Percentiles rank a stretch among this genome's conserved stretches.
Conservation (phyloP, 2,888 invertebrate genomes). For the Pharmacophagus antenor region DNA sequence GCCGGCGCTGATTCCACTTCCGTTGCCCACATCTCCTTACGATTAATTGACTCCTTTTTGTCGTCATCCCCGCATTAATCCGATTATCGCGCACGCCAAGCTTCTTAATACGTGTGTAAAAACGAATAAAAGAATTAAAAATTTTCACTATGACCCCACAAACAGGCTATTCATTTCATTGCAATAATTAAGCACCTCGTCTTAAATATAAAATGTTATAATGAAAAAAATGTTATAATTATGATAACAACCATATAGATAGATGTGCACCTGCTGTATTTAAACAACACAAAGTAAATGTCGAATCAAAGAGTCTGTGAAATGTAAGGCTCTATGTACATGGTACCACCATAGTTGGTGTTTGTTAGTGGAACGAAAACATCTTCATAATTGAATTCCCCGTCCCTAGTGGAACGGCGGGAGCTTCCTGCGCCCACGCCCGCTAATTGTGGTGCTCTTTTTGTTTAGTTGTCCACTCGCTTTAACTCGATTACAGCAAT, state of each 20-base stretch:
- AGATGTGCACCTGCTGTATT: background rate
- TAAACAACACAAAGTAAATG: slow-evolving; percentile 1
- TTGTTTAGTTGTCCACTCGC: slow-evolving; percentile 67
- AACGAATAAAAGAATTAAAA: background rate
- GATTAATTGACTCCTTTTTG: slow-evolving; percentile 45
- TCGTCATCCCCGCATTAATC: slow-evolving; percentile 48
- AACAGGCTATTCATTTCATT: too few species aligned
- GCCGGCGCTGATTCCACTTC: slow-evolving; percentile 38
- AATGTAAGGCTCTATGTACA: slow-evolving; percentile 26
- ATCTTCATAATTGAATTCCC: slow-evolving; percentile 49
- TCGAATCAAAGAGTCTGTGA: slow-evolving; percentile 3
- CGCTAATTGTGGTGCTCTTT: slow-evolving; percentile 72
- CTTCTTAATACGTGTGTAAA: background rate
- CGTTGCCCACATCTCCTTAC: slow-evolving; percentile 45
- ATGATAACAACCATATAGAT: too few species aligned
- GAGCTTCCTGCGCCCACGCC: slow-evolving; percentile 70
- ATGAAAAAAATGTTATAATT: too few species aligned
- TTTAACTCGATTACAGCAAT: slow-evolving; percentile 77
- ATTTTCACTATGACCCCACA: background rate
- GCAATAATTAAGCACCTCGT: too few species aligned
- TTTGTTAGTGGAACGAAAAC: slow-evolving; percentile 38
- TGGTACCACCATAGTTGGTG: slow-evolving; percentile 40
- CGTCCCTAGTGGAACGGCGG: slow-evolving; percentile 49
- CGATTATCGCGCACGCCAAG: slow-evolving; percentile 38
- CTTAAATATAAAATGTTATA: too few species aligned